Evolutionary conservation across 1,140 invertebrate species (phyloP), one percentile per base, ranked within the genome.

Genomic region (Nebria ingens): DNA sequence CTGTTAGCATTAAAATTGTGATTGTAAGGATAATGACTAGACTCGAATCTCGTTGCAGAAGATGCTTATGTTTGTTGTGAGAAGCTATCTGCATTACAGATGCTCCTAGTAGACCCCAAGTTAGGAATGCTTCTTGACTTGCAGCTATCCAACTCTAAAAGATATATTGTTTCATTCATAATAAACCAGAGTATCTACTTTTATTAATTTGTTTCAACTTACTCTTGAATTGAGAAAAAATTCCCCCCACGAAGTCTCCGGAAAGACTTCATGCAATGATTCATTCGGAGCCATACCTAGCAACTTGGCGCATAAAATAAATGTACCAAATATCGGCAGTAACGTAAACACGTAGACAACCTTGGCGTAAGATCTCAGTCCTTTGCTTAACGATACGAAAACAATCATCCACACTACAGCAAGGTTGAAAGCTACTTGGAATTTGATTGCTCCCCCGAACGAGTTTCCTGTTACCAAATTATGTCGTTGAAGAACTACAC

Each of bases 391-490:
- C n/a, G 85, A 84, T 9, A 94, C 80, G 64, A 93, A 93, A 11
- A 93, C 83, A 25, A 91, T 84, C 77, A 91, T 86, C 92, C 92
- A 95, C 13, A 93, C 83, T 2, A 93, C 83, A 1, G 87, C 87
- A 64, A 94, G 76, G 70, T 93, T 91, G 70, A 93, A 92, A 2
- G 89, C 87, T 52, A 91, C 79, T 75, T 93, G 87, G 70, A 91
- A 91, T 67, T 89, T 89, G 22, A 91, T 79, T 3, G 82, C 80
- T 2, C 84, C 82, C n/a, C n/a, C n/a, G 29, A 82, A 78, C 42
- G 71, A 71, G 52, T 75, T 79, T 54, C 81, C 78, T n/a, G 78
- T 68, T 4, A 78, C 76, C 19, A 83, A 63, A 63, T 82, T 77
- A 62, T 77, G 77, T 45, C 85, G 77, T 66, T 91, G 87, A 20